Evolutionary conservation across 2,888 invertebrate species (phyloP).

Genomic region (Oscheius sp.): DNA sequence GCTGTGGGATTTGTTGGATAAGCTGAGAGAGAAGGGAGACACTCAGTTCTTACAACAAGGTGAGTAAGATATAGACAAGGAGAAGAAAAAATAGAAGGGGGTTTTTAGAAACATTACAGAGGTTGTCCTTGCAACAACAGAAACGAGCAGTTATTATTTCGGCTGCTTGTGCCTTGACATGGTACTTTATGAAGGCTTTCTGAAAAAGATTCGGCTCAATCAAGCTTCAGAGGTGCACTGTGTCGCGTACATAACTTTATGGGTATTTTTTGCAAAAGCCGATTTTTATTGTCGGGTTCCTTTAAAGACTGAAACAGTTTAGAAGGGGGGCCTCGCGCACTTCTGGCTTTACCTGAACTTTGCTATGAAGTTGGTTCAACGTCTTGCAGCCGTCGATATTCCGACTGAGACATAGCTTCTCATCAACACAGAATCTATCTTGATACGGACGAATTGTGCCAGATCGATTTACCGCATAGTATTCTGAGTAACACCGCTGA

Average conservation of each 20-base stretch:
- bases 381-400: constrained; percentile 51
- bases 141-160: constrained; percentile 44
- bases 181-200: constrained; percentile 41
- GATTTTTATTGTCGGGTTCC: no score
- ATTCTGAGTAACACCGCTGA: constrained; percentile 58
- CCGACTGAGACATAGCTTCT: constrained; percentile 47
- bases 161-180: constrained; percentile 34
- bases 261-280: no score
- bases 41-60: constrained; percentile 56
- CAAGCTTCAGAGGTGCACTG: neutral
- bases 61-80: constrained; percentile 25
- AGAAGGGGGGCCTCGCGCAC: no score
- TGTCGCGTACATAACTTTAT: no score
- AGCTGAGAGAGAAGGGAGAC: constrained; percentile 59
- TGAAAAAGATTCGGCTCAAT: constrained; percentile 23
- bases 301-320: no score
- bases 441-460: constrained; percentile 47
- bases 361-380: constrained; percentile 44
- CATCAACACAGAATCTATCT: constrained; percentile 58
- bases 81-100: constrained; percentile 14
- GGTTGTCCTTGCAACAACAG: constrained; percentile 52
- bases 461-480: constrained; percentile 50
- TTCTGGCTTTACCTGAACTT: constrained; percentile 52
- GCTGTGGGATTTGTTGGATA: constrained; percentile 65
- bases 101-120: constrained; percentile 39